Conservation (phyloP, 2,797 vertebrate genomes). For the Oreortyx pictus region DNA sequence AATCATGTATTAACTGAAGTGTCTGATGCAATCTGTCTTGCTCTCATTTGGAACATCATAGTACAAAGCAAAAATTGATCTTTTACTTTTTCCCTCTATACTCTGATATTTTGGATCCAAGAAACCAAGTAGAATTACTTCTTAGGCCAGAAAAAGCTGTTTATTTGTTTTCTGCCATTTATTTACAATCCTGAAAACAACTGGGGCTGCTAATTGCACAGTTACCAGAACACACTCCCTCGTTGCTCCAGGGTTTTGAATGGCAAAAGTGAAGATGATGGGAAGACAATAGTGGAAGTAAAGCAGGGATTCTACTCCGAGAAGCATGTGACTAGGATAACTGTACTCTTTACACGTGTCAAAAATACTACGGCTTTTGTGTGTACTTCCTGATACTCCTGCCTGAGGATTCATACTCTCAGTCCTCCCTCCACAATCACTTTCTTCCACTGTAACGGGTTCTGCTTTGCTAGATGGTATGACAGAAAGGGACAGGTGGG, state of each 20-base stretch:
- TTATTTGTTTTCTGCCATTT: neutral
- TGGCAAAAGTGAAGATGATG: neutral
- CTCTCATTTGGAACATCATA: neutral
- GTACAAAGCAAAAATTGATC: neutral
- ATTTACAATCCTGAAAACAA: neutral
- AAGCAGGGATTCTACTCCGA: neutral
- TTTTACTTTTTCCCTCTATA: neutral
- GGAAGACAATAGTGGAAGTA: neutral
- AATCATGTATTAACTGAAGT: neutral
- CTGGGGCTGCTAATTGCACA: neutral
- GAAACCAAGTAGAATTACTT: neutral
- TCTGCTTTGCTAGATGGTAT: neutral
- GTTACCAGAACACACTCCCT: neutral
- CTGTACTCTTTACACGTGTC: neutral
- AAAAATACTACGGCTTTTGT: neutral
- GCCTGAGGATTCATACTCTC: neutral
- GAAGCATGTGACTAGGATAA: neutral
- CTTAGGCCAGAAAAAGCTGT: neutral
- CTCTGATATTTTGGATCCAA: neutral
- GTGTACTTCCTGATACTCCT: neutral
- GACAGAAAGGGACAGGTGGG: neutral
- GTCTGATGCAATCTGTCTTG: neutral
- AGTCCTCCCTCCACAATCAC: neutral
- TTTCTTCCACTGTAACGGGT: neutral
- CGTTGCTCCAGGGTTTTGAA: neutral